Evolutionary conservation across 1,140 invertebrate species (phyloP), one percentile per base, ranked within the genome.

Genomic region (Stegodyphus mimosarum): DNA sequence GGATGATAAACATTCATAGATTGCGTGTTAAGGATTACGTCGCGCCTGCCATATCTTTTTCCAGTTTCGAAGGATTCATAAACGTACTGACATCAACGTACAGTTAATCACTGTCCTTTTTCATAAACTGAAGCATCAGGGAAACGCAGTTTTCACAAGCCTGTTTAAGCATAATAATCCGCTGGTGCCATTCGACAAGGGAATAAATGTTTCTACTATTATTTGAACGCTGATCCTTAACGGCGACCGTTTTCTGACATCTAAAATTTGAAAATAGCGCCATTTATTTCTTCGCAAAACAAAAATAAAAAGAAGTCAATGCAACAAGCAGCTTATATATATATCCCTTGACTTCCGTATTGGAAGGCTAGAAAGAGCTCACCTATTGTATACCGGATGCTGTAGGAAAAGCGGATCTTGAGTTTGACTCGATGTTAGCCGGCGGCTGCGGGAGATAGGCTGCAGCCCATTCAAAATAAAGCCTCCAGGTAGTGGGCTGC

Each of bases 381-480:
- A 71, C 70, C 72, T 74, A 74, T 74, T 74, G 72, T 55, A 55
- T 33, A 55, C 72, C 72, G 72, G 72, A 74, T 74, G 17, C 72
- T 33, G 18, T 50, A 74, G 72, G 72, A 74, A 74, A 74, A 52
- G 72, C 72, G 72, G 53, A 74, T 74, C 72, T 74, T 60, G 72
- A 74, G 72, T 52, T 50, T 71, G 70, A 71, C 70, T 71, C n/a
- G 33, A 51, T 48, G 52, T 15, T 11, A 10, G 53, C 72, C 72
- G 6, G 72, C 7, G 72, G 72, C 72, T 74, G 9, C 3, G 33
- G 18, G n/a, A 33, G 72, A 74, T 74, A 74, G 52, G n/a, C 13
- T 11, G 7, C 51, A 74, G 72, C 72, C 72, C 15, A 69, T 69
- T n/a, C 67, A 5, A 52, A 74, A 81, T 13, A 69, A 72, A 51